These are phyloP conservation scores for Podotricha telesiphe DNA, from an alignment of 2,888 invertebrate genomes.

Conservation along the genomic window DNA sequence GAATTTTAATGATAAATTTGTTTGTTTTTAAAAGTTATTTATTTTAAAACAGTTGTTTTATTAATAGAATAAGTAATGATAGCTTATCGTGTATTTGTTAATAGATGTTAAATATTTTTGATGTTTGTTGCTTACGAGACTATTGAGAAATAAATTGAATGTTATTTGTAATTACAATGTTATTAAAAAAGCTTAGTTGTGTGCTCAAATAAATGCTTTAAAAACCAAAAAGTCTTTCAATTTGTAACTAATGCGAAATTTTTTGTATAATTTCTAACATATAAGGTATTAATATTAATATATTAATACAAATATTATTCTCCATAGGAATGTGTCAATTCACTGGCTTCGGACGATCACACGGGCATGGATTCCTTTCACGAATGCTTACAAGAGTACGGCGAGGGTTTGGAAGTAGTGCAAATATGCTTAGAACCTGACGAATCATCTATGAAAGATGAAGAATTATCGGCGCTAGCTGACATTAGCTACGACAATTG, in stretches of 20 bases:
- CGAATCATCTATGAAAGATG: slow-evolving; percentile 80
- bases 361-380: slow-evolving; percentile 86
- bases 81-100: slow-evolving; percentile 43
- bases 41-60: background rate
- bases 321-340: slow-evolving; percentile 80
- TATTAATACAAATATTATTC: slow-evolving; percentile 35
- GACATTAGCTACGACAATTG: slow-evolving; percentile 76
- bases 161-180: slow-evolving; percentile 30
- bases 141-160: slow-evolving; percentile 30
- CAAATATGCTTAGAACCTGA: slow-evolving; percentile 86
- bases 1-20: background rate
- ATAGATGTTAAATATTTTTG: slow-evolving; percentile 45
- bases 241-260: slow-evolving; percentile 3
- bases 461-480: slow-evolving; percentile 73
- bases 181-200: slow-evolving; percentile 57
- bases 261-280: background rate
- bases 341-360: slow-evolving; percentile 84
- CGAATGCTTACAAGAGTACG: slow-evolving; percentile 86
- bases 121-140: slow-evolving; percentile 40
- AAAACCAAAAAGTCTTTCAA: slow-evolving; percentile 40
- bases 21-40: background rate
- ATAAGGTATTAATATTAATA: background rate
- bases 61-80: slow-evolving; percentile 1
- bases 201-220: slow-evolving; percentile 65
- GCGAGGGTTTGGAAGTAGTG: slow-evolving; percentile 85